phyloP scores from a whole-genome alignment of 2,113 vertebrate genomes.

The Mungos mungo region DNA sequence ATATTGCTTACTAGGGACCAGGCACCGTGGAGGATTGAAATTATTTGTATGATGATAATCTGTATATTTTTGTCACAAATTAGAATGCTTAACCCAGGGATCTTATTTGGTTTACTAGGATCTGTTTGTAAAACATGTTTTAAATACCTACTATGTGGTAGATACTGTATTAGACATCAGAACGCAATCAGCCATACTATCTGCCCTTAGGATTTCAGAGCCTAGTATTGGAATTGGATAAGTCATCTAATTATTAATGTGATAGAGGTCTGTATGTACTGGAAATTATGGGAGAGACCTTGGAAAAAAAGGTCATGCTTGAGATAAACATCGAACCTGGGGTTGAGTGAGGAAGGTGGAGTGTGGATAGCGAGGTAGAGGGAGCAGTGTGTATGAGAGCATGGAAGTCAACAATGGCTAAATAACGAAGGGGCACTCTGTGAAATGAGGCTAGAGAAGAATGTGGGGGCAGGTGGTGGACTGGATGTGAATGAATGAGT shows the following conservation, averaged over 20 bases:
- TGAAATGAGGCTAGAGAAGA: background rate
- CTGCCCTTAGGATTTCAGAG: background rate
- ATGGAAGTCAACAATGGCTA: background rate
- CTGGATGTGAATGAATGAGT: background rate
- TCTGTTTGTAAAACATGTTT: background rate
- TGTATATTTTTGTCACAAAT: background rate
- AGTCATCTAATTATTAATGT: background rate
- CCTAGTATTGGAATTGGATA: background rate
- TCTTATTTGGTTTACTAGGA: background rate
- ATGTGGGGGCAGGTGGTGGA: background rate
- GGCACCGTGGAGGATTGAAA: background rate
- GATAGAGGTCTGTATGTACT: background rate
- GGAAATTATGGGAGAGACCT: background rate
- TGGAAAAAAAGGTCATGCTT: background rate
- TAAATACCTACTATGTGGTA: background rate
- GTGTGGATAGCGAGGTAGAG: background rate
- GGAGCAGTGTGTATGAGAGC: background rate
- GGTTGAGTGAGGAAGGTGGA: background rate
- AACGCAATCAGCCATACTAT: background rate
- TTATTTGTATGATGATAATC: background rate
- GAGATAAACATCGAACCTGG: background rate
- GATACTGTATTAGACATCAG: background rate
- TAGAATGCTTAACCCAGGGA: background rate
- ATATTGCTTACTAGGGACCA: background rate
- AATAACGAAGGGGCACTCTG: background rate